Conservation (phyloP, 2,888 invertebrate species). For the Oxyscelio sp. region DNA sequence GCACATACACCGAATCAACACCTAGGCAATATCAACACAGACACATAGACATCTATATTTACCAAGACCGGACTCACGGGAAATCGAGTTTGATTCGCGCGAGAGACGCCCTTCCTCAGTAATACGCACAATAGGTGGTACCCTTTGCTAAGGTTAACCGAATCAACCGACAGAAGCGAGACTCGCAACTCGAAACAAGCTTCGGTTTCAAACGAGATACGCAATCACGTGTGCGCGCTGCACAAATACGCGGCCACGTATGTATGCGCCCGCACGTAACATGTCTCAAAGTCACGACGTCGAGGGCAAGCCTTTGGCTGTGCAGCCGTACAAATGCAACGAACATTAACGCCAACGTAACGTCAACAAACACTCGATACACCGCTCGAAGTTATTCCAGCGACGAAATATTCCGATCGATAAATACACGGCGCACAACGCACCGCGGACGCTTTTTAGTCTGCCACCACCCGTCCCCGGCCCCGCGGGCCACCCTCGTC, state of each 20-base stretch:
- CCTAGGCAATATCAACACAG: conserved; percentile 51
- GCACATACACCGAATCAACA: conserved; percentile 37
- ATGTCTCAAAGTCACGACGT: too few species aligned
- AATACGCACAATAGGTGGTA: conserved; percentile 16
- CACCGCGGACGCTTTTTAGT: conserved; percentile 39
- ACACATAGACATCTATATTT: conserved; percentile 59
- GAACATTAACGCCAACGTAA: conserved; percentile 31
- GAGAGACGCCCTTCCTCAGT: conserved; percentile 41
- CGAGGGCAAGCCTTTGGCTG: too few species aligned
- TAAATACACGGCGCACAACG: conserved; percentile 50
- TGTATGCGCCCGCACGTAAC: too few species aligned
- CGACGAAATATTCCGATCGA: conserved; percentile 50
- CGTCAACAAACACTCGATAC: conserved; percentile 62
- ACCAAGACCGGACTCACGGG: conserved; percentile 60
- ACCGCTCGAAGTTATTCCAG: conserved; percentile 44
- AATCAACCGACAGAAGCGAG: too few species aligned
- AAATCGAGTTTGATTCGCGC: conserved; percentile 58
- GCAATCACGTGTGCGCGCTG: too few species aligned
- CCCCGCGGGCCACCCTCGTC: conserved; percentile 1
- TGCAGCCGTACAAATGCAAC: conserved; percentile 19
- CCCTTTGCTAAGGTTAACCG: conserved; percentile 50
- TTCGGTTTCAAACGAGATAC: too few species aligned
- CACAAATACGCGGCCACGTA: too few species aligned
- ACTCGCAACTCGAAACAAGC: too few species aligned
- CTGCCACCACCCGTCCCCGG: background rate